Percentiles rank a stretch among this genome's conserved stretches.
These are phyloP conservation scores for Anguilla anguilla DNA, from an alignment of 2,797 vertebrate genomes.

Conservation along the genomic window DNA sequence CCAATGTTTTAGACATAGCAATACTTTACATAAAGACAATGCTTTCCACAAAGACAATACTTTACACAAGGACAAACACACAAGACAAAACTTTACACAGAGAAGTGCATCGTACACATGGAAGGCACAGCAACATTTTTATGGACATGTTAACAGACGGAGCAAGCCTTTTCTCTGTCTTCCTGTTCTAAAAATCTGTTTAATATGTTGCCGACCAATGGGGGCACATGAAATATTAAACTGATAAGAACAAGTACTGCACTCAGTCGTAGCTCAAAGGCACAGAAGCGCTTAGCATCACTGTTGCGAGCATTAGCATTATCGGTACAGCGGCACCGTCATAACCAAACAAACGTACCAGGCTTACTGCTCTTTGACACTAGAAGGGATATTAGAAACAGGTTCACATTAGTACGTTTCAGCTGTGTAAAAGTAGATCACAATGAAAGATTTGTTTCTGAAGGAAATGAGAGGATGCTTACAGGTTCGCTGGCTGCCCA, in stretches of 20 bases:
- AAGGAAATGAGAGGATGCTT: conserved; percentile 56
- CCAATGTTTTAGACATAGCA: conserved; percentile 8
- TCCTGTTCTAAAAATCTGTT: conserved; percentile 14
- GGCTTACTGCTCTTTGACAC: conserved; percentile 56
- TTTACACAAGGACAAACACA: conserved; percentile 11
- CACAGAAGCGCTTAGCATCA: conserved; percentile 29
- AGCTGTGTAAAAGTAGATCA: not conserved
- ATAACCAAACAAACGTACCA: conserved; percentile 62
- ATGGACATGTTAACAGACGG: not conserved
- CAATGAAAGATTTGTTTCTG: not conserved
- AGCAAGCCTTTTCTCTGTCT: not conserved
- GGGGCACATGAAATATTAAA: not conserved
- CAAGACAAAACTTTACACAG: not conserved
- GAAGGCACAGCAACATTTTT: conserved; percentile 3
- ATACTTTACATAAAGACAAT: not conserved
- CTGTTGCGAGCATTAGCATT: conserved; percentile 44
- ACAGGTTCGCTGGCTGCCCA: conserved; percentile 86
- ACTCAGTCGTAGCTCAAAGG: not conserved
- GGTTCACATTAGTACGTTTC: conserved; percentile 27
- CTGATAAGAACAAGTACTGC: conserved; percentile 2
- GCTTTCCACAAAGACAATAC: conserved; percentile 9
- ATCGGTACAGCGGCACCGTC: conserved; percentile 31
- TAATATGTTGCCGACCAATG: conserved; percentile 8
- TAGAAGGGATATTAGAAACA: conserved; percentile 58
- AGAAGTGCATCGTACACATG: conserved; percentile 2